Evolutionary conservation across 2,888 invertebrate species (phyloP), one percentile per base, ranked within the genome.

Genomic region (Malthinus seriepunctatus): DNA sequence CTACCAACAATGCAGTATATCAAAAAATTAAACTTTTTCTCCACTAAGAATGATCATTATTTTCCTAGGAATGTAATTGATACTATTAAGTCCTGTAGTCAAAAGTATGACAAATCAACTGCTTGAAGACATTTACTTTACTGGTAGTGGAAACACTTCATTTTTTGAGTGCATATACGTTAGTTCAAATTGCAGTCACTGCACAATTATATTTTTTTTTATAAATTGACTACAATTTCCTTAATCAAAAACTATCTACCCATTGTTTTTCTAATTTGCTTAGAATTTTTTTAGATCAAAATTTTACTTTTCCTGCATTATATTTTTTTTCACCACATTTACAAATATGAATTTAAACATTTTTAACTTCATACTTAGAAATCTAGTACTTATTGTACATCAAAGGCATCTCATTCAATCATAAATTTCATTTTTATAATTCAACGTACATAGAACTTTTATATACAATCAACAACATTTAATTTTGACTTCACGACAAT

Each of bases 381-480:
- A 51, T 56, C 51, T 56, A 51, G 56, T 53, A 57, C 51, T 57
- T 57, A 57, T 56, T 56, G 50, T 48, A 57, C 48, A 57, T 46
- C 51, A 59, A 59, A 59, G 59, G 59, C 59, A 50, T 59, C 39
- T 42, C 54, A 58, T 53, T 53, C 54, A 54, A 45, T 23, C 15
- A n/a, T 52, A 53, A 59, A 59, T 53, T 38, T 46, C 49, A 33
- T 59, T 35, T 60, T 47, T 53, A 51, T 55, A 51, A 55, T 54
- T 51, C 54, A 60, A 60, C 60, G 47, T 60, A 54, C 55, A 60
- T 60, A 60, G 51, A 60, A 51, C 14, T 60, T 47, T 55, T 60
- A 60, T 60, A 14, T 60, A 60, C 55, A 59, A 55, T 52, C 57
- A 57, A 55, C 55, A 55, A 60, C 55, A 47, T 51, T 53, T 31